phyloP scores from a whole-genome alignment of 1,140 invertebrate species.

The Atopsyche davidsoni region DNA sequence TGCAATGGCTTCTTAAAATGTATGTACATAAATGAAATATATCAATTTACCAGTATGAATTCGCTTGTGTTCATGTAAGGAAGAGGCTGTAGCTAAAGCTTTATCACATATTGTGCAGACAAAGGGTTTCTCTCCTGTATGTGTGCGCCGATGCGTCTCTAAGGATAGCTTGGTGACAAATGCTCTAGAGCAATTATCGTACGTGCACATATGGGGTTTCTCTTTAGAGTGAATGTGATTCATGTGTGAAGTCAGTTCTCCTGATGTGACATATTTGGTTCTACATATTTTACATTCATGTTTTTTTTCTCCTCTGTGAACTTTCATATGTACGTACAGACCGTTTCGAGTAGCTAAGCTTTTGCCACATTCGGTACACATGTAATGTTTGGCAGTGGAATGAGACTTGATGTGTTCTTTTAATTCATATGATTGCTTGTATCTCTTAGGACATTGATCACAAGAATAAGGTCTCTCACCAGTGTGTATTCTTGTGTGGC shows the following conservation, averaged over 20 bases:
- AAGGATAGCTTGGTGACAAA: slow-evolving; percentile 28
- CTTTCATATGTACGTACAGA: slow-evolving; percentile 29
- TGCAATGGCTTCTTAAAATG: too few species aligned
- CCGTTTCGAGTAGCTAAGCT: slow-evolving; percentile 33
- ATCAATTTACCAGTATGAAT: slow-evolving; percentile 27
- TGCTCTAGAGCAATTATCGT: slow-evolving; percentile 20
- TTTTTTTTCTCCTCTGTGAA: slow-evolving; percentile 28
- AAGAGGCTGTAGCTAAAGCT: slow-evolving; percentile 28
- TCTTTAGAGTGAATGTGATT: slow-evolving; percentile 49
- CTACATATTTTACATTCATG: slow-evolving; percentile 25
- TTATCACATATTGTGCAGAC: slow-evolving; percentile 53
- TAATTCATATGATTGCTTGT: slow-evolving; percentile 41
- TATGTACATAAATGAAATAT: too few species aligned
- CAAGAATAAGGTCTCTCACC: slow-evolving; percentile 55
- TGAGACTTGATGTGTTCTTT: slow-evolving; percentile 54
- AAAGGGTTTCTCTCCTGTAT: slow-evolving; percentile 55
- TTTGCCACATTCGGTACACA: slow-evolving; percentile 55
- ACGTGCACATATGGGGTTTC: slow-evolving; percentile 49
- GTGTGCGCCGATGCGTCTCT: slow-evolving; percentile 34
- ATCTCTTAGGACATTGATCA: slow-evolving; percentile 36
- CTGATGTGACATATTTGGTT: slow-evolving; percentile 37
- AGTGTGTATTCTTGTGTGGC: slow-evolving; percentile 54
- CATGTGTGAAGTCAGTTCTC: slow-evolving; percentile 35
- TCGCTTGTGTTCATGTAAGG: slow-evolving; percentile 24
- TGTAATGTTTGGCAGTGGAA: slow-evolving; percentile 55